phyloP scores from a whole-genome alignment of 2,888 invertebrate genomes.

The Eupsilia transversa region DNA sequence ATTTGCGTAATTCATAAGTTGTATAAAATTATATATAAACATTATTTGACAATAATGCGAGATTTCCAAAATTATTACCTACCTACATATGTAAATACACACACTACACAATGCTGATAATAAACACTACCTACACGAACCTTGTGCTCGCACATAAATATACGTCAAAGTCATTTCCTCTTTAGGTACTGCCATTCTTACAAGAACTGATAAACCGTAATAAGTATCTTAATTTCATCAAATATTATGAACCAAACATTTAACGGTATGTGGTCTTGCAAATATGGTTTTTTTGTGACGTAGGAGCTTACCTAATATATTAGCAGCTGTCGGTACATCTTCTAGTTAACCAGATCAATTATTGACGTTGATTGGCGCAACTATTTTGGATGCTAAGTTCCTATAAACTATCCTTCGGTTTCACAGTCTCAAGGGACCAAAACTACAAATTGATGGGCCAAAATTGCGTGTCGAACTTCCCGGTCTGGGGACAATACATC shows the following conservation, averaged over 20 bases:
- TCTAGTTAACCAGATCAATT: constrained; percentile 5
- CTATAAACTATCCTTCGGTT: neutral
- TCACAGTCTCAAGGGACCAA: constrained; percentile 21
- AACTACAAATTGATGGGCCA: constrained; percentile 51
- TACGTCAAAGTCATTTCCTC: constrained; percentile 32
- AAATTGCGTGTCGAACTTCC: constrained; percentile 54
- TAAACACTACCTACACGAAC: constrained; percentile 13
- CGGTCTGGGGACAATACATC: constrained; percentile 46
- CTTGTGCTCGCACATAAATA: constrained; percentile 15
- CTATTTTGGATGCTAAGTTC: neutral
- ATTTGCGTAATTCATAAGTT: neutral
- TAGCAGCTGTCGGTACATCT: neutral
- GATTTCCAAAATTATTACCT: neutral
- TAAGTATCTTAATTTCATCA: constrained; percentile 18
- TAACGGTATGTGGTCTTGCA: neutral
- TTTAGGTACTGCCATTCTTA: neutral
- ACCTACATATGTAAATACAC: neutral
- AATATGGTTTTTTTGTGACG: neutral
- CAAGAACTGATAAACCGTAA: constrained; percentile 10
- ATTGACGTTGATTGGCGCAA: neutral
- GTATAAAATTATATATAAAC: neutral
- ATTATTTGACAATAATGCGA: neutral
- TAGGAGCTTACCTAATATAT: neutral
- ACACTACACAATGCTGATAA: constrained; percentile 6
- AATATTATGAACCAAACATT: neutral